Conservation (phyloP, 2,113 vertebrate genomes). For the Labeo catla region DNA sequence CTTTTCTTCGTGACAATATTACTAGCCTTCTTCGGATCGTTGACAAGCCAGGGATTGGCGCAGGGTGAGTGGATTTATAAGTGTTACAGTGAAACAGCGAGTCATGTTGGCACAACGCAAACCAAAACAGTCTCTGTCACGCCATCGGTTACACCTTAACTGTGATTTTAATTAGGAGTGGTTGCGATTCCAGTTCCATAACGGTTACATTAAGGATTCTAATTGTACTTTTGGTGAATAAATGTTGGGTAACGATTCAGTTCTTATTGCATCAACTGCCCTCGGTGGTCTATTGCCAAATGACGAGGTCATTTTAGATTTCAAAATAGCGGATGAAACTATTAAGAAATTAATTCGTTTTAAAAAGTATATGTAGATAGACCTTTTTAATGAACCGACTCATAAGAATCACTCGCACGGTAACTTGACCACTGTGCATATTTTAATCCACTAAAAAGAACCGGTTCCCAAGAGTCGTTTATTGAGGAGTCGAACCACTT, state of each 20-base stretch:
- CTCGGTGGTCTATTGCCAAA: background rate
- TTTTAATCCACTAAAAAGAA: background rate
- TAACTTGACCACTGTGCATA: background rate
- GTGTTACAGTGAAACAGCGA: background rate
- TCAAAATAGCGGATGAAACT: background rate
- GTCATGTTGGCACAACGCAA: background rate
- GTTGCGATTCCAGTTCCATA: background rate
- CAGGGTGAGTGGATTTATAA: slow-evolving; percentile 66
- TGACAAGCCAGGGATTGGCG: slow-evolving; percentile 18
- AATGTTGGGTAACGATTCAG: background rate
- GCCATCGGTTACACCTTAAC: background rate
- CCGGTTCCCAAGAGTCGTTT: background rate
- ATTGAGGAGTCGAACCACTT: background rate
- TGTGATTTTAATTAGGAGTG: background rate
- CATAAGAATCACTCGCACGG: background rate
- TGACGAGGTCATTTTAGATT: slow-evolving; percentile 20
- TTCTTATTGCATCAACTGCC: background rate
- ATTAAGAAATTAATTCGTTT: background rate
- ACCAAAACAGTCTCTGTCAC: background rate
- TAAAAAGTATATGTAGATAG: background rate
- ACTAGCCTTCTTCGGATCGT: slow-evolving; percentile 60
- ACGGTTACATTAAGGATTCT: background rate
- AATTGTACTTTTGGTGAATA: background rate
- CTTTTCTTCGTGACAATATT: slow-evolving; percentile 61
- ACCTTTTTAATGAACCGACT: background rate